phyloP scores from a whole-genome alignment of 2,888 invertebrate genomes.

The Syritta pipiens region DNA sequence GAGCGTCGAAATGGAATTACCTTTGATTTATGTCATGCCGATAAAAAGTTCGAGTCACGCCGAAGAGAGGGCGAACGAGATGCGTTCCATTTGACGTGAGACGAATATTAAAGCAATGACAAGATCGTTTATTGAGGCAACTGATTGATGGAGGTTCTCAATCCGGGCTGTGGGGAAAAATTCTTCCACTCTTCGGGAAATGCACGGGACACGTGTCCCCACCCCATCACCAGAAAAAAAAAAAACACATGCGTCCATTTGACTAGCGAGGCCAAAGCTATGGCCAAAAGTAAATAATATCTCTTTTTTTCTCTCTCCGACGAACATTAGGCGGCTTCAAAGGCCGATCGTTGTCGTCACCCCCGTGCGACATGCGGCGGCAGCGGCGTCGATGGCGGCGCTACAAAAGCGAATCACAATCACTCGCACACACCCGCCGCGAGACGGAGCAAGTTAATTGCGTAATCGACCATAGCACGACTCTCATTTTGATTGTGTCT shows the following conservation, averaged over 20 bases:
- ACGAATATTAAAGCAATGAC: slow-evolving; percentile 12
- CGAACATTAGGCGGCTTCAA: slow-evolving; percentile 17
- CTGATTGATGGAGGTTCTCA: slow-evolving; percentile 40
- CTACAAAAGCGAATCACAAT: too few species aligned
- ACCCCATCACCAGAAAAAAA: not conserved
- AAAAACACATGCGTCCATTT: not conserved
- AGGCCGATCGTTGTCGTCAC: not conserved
- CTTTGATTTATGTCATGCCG: slow-evolving; percentile 3
- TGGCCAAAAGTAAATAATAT: slow-evolving; percentile 27
- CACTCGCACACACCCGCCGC: not conserved
- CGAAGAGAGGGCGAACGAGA: too few species aligned
- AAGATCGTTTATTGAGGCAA: slow-evolving; percentile 26
- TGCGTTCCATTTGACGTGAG: not conserved
- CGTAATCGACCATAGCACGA: too few species aligned
- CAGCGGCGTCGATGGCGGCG: slow-evolving; percentile 3
- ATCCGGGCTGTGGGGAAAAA: not conserved
- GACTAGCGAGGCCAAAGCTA: not conserved
- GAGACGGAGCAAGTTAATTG: too few species aligned
- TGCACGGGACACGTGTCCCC: too few species aligned
- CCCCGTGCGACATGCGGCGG: not conserved
- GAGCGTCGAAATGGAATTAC: slow-evolving; percentile 26
- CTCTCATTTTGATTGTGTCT: too few species aligned
- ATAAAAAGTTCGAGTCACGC: too few species aligned
- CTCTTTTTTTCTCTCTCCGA: too few species aligned
- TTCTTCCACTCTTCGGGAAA: too few species aligned